These are phyloP conservation scores for Dasysyrphus tricinctus DNA, from an alignment of 2,888 invertebrate genomes.

Conservation along the genomic window DNA sequence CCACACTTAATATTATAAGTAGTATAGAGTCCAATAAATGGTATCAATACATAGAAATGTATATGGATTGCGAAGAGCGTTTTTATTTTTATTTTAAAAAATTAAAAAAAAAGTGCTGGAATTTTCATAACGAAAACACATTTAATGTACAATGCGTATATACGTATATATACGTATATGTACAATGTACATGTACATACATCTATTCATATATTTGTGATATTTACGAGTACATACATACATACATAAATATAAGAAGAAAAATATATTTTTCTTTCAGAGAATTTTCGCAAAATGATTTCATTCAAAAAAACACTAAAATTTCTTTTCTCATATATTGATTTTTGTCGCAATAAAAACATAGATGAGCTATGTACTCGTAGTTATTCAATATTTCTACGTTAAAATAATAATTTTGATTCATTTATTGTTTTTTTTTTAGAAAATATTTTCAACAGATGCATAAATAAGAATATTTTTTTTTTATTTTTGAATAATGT, in stretches of 20 bases:
- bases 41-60: neutral
- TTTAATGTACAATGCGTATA: neutral
- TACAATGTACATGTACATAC: neutral
- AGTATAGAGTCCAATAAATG: conserved; percentile 10
- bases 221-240: no score
- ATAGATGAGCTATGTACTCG: neutral
- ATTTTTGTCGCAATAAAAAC: conserved; percentile 5
- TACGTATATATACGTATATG: no score
- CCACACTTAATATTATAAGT: neutral
- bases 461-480: neutral
- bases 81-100: neutral
- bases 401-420: neutral
- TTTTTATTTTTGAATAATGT: conserved; percentile 3
- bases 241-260: neutral
- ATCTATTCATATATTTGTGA: no score
- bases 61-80: neutral
- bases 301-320: neutral
- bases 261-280: neutral
- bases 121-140: neutral
- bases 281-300: conserved; percentile 10
- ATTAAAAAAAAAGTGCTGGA: neutral
- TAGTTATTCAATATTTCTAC: conserved; percentile 4
- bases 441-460: neutral
- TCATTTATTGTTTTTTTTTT: neutral
- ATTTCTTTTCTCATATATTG: neutral